Percentiles rank a stretch among this genome's conserved stretches.
These are phyloP conservation scores for Anas bahamensis DNA, from an alignment of 2,797 vertebrate species.

Conservation along the genomic window DNA sequence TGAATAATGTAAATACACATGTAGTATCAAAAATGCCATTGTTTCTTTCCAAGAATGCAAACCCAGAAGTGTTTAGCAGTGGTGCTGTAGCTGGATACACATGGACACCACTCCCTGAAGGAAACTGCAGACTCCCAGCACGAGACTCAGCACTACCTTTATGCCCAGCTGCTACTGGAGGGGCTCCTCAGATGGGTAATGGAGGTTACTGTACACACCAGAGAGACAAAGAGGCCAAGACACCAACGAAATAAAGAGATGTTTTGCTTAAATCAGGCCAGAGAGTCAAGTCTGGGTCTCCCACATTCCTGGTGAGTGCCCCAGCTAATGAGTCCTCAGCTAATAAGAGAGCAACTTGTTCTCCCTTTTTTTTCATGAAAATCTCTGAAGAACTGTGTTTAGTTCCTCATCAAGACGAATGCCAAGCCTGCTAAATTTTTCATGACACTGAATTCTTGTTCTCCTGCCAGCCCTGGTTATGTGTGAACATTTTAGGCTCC, in stretches of 20 bases:
- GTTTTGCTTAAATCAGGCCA: background rate
- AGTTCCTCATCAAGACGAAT: constrained; percentile 34
- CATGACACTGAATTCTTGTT: constrained; percentile 65
- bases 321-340: background rate
- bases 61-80: background rate
- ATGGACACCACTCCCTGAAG: background rate
- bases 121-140: background rate
- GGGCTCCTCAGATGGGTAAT: background rate
- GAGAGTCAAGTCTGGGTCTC: background rate
- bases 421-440: constrained; percentile 65
- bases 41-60: background rate
- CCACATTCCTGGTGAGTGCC: background rate
- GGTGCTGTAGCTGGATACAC: background rate
- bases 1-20: background rate
- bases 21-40: background rate
- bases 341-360: background rate
- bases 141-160: background rate
- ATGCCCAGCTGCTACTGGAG: background rate
- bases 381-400: constrained; percentile 51
- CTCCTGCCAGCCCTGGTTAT: constrained; percentile 60
- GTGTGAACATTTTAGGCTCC: constrained; percentile 67
- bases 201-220: background rate
- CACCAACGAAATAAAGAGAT: background rate
- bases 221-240: background rate
- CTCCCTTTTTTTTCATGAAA: constrained; percentile 2